Base-by-base conservation (phyloP, 2,113 vertebrate species). In the Esox niger region DNA sequence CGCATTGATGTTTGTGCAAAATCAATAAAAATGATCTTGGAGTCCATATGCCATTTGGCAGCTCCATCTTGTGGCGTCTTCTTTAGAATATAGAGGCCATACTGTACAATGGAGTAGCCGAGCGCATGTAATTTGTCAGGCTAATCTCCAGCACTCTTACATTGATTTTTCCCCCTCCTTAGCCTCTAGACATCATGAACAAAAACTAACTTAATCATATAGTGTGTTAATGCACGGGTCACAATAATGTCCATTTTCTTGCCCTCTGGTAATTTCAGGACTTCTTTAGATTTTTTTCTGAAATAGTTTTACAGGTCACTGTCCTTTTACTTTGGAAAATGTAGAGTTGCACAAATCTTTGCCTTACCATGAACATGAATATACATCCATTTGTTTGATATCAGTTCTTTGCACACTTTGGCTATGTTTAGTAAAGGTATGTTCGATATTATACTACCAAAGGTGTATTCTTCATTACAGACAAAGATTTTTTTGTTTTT, bases 1-100 rank as follows among this genome's bases (percentile, higher is more conserved):
- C 67, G 23, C 75, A 27, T 49, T 25, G 15, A 57, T 68, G 30
- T 46, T 46, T 65, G 90, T 83, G 77, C 91, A 89, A 84, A 94
- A 95, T 93, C 92, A 91, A 93, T 92, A 92, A 92, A 94, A 95
- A 92, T 94, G 92, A 93, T 93, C 93, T 92, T 75, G 80, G 90
- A 92, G 89, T 91, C 88, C 91, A 90, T 89, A 88, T 91, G 88
- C 92, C 92, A 91, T 87, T 91, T 92, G 92, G 88, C 88, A 82
- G 88, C 88, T 93, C 88, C 88, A 92, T 93, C 92, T 94, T 87
- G 88, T 90, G 92, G 86, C 87, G 87, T 86, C 91, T 91, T 79
- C 83, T 90, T 78, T 85, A 90, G 93, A 94, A 94, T 93, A 92
- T 91, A 91, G 94, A 91, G 78, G 91, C 92, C 89, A 85, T 92